phyloP scores from a whole-genome alignment of 2,888 invertebrate species.

The Melitaea athalia region DNA sequence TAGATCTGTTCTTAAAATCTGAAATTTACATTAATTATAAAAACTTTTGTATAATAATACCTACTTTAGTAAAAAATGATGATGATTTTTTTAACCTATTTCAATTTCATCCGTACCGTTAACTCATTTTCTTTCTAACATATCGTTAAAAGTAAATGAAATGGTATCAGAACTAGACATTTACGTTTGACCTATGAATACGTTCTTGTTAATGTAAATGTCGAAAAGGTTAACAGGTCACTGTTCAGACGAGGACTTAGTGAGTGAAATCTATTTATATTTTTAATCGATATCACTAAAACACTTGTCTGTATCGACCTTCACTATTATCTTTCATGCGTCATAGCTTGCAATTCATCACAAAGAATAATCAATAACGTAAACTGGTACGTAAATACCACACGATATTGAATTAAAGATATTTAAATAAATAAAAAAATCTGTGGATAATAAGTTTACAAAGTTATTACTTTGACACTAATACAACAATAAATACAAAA shows the following conservation, averaged over 20 bases:
- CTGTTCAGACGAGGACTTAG: slow-evolving; percentile 39
- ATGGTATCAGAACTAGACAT: background rate
- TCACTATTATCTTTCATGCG: background rate
- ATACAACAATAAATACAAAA: too few species aligned
- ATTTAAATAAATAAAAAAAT: too few species aligned
- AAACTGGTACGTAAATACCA: too few species aligned
- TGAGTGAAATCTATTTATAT: slow-evolving; percentile 1
- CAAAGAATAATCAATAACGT: too few species aligned
- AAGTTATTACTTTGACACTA: too few species aligned
- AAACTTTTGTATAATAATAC: too few species aligned
- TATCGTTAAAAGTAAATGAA: background rate
- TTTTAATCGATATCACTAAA: background rate
- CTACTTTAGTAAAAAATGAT: too few species aligned
- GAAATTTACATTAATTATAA: too few species aligned
- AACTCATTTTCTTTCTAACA: background rate
- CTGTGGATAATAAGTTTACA: too few species aligned
- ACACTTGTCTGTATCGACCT: background rate
- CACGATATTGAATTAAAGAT: too few species aligned
- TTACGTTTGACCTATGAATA: background rate
- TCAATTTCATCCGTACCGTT: background rate
- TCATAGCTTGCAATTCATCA: background rate
- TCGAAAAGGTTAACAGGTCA: slow-evolving; percentile 5
- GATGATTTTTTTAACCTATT: background rate
- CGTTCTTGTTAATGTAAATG: background rate
- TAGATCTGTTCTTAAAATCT: too few species aligned